phyloP scores from a whole-genome alignment of 2,113 vertebrate species.

The Rhodinocichla rosea region DNA sequence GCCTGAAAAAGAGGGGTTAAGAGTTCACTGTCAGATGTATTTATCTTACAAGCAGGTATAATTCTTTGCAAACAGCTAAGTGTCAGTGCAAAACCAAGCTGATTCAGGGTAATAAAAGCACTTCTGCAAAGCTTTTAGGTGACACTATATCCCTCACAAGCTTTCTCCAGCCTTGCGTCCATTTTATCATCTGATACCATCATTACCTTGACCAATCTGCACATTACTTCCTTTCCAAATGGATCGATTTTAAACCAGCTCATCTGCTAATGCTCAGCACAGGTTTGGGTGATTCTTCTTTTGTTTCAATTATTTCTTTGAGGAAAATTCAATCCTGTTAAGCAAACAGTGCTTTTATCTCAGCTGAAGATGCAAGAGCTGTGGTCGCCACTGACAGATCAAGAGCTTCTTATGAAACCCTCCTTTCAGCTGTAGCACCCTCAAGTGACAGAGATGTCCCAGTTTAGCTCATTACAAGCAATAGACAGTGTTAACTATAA shows the following conservation, averaged over 20 bases:
- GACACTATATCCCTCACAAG: slow-evolving; percentile 27
- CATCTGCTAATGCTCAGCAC: background rate
- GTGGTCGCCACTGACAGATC: background rate
- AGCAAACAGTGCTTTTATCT: slow-evolving; percentile 4
- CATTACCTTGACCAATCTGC: slow-evolving; percentile 9
- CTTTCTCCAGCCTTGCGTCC: background rate
- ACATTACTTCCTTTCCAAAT: slow-evolving; percentile 45
- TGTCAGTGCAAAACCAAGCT: slow-evolving; percentile 22
- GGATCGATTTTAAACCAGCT: slow-evolving; percentile 25
- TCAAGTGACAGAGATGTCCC: background rate
- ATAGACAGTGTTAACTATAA: background rate
- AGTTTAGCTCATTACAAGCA: background rate
- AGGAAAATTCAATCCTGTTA: slow-evolving; percentile 11
- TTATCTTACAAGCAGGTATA: slow-evolving; percentile 34
- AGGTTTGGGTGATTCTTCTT: slow-evolving; percentile 18
- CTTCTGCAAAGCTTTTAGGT: slow-evolving; percentile 17
- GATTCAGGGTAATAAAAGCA: slow-evolving; percentile 62
- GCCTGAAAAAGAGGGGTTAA: background rate
- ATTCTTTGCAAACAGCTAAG: slow-evolving; percentile 5
- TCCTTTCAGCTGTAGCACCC: background rate
- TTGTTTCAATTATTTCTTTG: slow-evolving; percentile 25
- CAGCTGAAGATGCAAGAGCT: background rate
- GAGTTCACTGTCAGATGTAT: background rate
- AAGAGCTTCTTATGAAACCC: background rate
- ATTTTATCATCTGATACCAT: background rate